Evolutionary conservation across 2,113 vertebrate genomes (phyloP), one percentile per base, ranked within the genome.

Genomic region (Platichthys flesus): DNA sequence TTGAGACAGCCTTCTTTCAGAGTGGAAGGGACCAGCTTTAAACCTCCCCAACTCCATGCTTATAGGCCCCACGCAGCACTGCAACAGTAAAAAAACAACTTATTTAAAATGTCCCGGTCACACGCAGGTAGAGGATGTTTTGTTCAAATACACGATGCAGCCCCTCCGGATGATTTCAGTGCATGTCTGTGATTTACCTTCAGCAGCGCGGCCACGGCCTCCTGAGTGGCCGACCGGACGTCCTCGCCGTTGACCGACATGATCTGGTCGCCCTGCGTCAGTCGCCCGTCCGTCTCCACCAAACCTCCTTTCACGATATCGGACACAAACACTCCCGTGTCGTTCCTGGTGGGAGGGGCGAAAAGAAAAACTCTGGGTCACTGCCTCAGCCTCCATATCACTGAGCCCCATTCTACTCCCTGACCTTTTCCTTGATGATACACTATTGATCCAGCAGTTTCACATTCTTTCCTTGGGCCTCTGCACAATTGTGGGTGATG

Each of bases 201-300:
- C 0, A 99, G 93, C 40, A 99, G 93, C 13, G 96, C 95, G 2
- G 98, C 97, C 67, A 97, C 96, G 0, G 96, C 94, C 83, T 99
- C 98, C 84, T 99, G 98, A 10, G 97, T 98, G 82, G 97, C 95
- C 0, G 93, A 94, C 40, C 96, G 93, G 71, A 99, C 96, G 2
- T 99, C 97, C 82, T 99, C 97, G 0, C 96, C 94, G 13, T 99
- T 98, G 69, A 99, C 96, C 0, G 92, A 94, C 63, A 99, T 10
- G 89, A 99, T 98, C 92, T 99, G 98, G 88, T 99, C 98, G 52
- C 98, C 98, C 82, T 97, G 97, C 94, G 95, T 95, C 81, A 99
- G 86, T 3, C 93, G 95, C 2, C 96, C 97, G 26, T 99, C 97
- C 0, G 88, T 69, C 65, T 98, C 97, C 77, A 95, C 96, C 78